Evolutionary conservation across 2,888 invertebrate genomes (phyloP).

Genomic region (Zelleria hepariella): DNA sequence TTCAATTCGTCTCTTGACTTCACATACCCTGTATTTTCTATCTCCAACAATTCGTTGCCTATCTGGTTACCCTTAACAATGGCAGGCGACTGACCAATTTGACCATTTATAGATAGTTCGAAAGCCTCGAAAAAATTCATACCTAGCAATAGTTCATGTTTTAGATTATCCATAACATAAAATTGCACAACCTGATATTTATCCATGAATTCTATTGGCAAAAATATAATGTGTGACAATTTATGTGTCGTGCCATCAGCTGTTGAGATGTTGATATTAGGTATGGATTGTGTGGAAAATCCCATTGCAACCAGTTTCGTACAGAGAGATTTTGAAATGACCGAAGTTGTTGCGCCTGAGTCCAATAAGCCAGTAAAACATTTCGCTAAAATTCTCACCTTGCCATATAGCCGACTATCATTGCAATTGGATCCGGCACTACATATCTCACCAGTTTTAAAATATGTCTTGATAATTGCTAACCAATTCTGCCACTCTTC

Average conservation of each 20-base stretch:
- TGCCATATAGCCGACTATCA: slow-evolving; percentile 9
- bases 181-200: no score
- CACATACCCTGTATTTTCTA: no score
- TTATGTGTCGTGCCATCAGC: slow-evolving; percentile 9
- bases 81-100: no score
- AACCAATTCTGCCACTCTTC: slow-evolving; percentile 12
- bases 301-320: slow-evolving; percentile 2
- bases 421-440: slow-evolving; percentile 2
- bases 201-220: no score
- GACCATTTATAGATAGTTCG: no score
- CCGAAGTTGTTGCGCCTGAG: slow-evolving; percentile 10
- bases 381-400: slow-evolving; percentile 5
- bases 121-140: no score
- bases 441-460: neutral
- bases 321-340: slow-evolving; percentile 7
- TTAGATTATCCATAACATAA: no score
- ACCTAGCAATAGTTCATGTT: no score
- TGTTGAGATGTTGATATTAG: neutral
- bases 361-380: slow-evolving; percentile 10
- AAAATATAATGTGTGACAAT: no score
- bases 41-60: no score
- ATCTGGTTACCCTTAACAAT: no score
- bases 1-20: no score
- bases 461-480: neutral
- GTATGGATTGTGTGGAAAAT: slow-evolving; percentile 2